Evolutionary conservation across 2,113 vertebrate species (phyloP).

Genomic region (Parus major): DNA sequence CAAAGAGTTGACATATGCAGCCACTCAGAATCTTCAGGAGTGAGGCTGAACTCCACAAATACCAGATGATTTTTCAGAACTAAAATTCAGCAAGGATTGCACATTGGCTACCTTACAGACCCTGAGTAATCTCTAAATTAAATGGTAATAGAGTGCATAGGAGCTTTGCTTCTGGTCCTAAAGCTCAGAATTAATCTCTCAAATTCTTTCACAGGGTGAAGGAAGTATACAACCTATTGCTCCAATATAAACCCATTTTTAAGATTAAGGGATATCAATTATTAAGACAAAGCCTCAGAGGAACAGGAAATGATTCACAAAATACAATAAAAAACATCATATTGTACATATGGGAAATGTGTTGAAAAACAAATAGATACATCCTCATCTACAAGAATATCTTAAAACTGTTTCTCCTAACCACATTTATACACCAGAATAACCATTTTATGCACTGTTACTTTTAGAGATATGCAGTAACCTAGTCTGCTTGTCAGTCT

Average conservation of each 20-base stretch:
- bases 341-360: neutral
- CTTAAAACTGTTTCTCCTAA: neutral
- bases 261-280: neutral
- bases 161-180: neutral
- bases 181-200: neutral
- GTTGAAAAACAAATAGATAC: neutral
- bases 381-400: neutral
- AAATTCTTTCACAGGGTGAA: neutral
- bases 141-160: neutral
- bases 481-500: neutral
- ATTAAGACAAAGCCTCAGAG: neutral
- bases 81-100: neutral
- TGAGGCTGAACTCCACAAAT: neutral
- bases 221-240: neutral
- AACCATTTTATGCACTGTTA: neutral
- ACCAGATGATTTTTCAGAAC: neutral
- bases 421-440: neutral
- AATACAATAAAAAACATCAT: neutral
- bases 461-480: neutral
- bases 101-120: neutral
- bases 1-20: neutral
- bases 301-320: neutral
- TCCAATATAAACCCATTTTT: neutral
- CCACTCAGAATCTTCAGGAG: neutral
- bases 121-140: neutral